phyloP scores from a whole-genome alignment of 1,140 invertebrate species.

The Bombus haemorrhoidalis region DNA sequence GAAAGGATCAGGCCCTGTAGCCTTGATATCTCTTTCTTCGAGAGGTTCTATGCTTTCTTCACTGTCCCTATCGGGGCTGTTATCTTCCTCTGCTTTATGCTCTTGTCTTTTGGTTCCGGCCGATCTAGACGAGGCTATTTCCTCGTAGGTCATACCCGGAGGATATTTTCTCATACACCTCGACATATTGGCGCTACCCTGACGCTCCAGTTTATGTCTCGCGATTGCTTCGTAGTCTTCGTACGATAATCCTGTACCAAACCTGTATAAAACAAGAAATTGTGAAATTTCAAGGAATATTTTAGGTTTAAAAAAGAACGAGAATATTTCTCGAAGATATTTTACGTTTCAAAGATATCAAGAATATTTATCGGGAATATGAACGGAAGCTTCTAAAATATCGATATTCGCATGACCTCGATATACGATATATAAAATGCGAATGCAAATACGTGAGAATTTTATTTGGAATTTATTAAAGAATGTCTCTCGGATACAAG shows the following conservation, averaged over 20 bases:
- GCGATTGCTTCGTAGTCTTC: slow-evolving; percentile 82
- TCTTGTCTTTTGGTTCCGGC: slow-evolving; percentile 64
- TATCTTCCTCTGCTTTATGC: slow-evolving; percentile 60
- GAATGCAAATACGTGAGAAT: background rate
- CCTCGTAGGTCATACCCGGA: slow-evolving; percentile 80
- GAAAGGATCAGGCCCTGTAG: slow-evolving; percentile 83
- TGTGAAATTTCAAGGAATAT: background rate
- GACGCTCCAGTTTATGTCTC: slow-evolving; percentile 79
- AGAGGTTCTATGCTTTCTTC: slow-evolving; percentile 79
- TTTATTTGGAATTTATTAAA: background rate
- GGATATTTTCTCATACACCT: slow-evolving; percentile 75
- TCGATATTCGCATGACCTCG: background rate
- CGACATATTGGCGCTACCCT: slow-evolving; percentile 69
- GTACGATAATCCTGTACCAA: slow-evolving; percentile 74
- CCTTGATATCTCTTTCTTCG: slow-evolving; percentile 81
- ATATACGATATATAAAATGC: no score
- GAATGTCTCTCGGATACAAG: background rate
- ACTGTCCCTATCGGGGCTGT: slow-evolving; percentile 77
- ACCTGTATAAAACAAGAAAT: slow-evolving; percentile 7
- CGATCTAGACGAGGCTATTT: slow-evolving; percentile 78
- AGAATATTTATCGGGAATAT: background rate
- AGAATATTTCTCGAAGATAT: background rate
- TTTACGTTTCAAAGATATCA: background rate
- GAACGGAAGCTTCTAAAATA: background rate
- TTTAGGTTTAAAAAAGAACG: background rate